Base-by-base conservation (phyloP, 2,888 invertebrate species). In the Athalia cordata region DNA sequence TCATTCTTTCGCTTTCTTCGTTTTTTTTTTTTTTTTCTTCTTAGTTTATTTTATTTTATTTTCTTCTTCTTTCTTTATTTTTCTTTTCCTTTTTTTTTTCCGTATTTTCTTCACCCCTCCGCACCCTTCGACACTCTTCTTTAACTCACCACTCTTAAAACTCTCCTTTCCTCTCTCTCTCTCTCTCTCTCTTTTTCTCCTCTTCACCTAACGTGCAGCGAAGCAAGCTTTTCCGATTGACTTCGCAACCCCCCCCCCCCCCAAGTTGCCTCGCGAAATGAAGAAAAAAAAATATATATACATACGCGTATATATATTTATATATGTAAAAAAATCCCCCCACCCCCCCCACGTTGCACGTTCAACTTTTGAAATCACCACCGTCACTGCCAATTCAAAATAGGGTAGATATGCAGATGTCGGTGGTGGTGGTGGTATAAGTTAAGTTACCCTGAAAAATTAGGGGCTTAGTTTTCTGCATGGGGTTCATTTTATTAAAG, bases 381-480 rank as follows among this genome's bases (percentile, higher is more conserved):
- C 77, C 84, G 84, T 29, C 29, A 29, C 29, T 29, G 29, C 29
- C 29, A 29, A 29, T 29, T 29, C 29, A 29, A 29, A 29, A 29
- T 29, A 29, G 29, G 29, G 29, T 29, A 29, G 29, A 29, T 29
- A 29, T 29, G 29, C 29, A 29, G 29, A 29, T 29, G 29, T 86
- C 45, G 13, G 57, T 59, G 59, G 57, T 45, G 57, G 13, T 13
- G 15, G 13, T 6, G 66, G 65, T 7, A 49, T 5, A 66, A 49
- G 4, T 45, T 45, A n/a, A 72, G 13, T 59, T 59, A 59, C 72
- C 72, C 72, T 72, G 85, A 89, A 87, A 89, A 90, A 90, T 89
- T 90, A 89, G 89, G 88, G 88, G 88, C 89, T 89, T 89, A 89
- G 87, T 85, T 85, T 84, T 84, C 84, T 13, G 13, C 59, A 15